Base-by-base conservation (phyloP, 1,140 invertebrate genomes). In the Drosophila funebris region DNA sequence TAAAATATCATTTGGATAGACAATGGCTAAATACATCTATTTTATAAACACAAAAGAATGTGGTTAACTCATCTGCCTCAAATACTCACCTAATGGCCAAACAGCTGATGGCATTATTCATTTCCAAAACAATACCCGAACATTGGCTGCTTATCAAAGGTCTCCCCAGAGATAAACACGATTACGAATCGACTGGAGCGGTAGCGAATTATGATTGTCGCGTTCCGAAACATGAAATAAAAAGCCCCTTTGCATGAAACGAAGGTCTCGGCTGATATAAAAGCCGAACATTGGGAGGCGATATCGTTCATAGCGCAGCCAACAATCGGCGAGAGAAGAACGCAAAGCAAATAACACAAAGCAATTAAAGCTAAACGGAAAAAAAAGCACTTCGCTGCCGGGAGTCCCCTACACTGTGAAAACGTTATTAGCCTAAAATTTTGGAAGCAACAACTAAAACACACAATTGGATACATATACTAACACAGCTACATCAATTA, bases 281-380 rank as follows among this genome's bases (percentile, higher is more conserved):
- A 87, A 88, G 60, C 70, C 20, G 36, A 41, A 58, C 61, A 24
- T 56, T 9, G 29, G 20, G 43, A 9, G 39, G 16, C 43, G 18
- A 69, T 61, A 82, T 68, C 67, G 60, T 73, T 82, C 78, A 87
- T 60, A 82, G 70, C 74, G 39, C 67, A 63, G 53, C 29, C 75
- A 57, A 52, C 68, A 37, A 63, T 41, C 61, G 70, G 48, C 48
- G 33, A 43, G 64, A 24, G n/a, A 63, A 73, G 46, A 68, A 36
- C 57, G 27, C 22, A 29, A 43, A 54, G 58, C 54, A 4, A n/a
- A 54, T 36, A 54, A 33, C 41, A 4, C 24, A 64, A 66, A 18
- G n/a, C 29, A 63, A 66, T 22, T 22, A 37, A 50, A 29, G 18
- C 29, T 39, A 18, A 58, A 11, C 20, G 16, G 56, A 67, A 22